phyloP scores from a whole-genome alignment of 2,113 vertebrate species.

The Atractosteus spatula region DNA sequence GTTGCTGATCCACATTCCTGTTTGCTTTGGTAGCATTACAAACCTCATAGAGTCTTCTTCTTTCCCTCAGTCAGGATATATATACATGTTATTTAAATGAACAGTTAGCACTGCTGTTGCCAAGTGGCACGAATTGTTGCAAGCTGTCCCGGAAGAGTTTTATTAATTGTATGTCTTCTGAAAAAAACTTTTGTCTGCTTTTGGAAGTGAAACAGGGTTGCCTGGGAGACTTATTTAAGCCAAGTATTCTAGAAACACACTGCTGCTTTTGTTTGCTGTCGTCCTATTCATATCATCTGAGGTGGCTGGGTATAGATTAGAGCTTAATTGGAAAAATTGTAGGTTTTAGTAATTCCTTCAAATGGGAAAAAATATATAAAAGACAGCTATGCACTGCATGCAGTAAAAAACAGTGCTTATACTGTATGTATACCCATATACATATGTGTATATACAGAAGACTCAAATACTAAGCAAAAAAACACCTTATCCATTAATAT shows the following conservation, averaged over 20 bases:
- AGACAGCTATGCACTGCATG: background rate
- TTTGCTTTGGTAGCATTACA: too few relatives aligned
- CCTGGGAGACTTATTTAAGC: conserved; percentile 78
- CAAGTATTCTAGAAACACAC: conserved; percentile 77
- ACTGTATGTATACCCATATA: conserved; percentile 5
- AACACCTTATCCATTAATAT: too few relatives aligned
- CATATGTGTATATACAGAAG: background rate
- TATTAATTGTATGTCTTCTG: conserved; percentile 84
- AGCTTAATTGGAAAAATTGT: conserved; percentile 8
- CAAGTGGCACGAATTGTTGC: conserved; percentile 83
- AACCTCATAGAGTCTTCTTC: background rate
- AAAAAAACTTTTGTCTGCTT: conserved; percentile 82
- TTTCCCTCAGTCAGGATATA: conserved; percentile 21
- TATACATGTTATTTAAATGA: conserved; percentile 59
- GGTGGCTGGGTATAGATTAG: conserved; percentile 25
- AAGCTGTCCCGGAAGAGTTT: conserved; percentile 84
- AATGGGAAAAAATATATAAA: too few relatives aligned
- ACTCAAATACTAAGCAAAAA: too few relatives aligned
- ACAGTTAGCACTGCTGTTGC: conserved; percentile 80
- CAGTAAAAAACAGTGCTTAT: too few relatives aligned
- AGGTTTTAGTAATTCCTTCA: too few relatives aligned
- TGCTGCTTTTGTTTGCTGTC: conserved; percentile 76
- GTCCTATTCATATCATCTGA: conserved; percentile 74
- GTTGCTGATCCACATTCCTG: too few relatives aligned
- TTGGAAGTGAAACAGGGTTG: conserved; percentile 81